Evolutionary conservation across 2,797 vertebrate genomes (phyloP), one percentile per base, ranked within the genome.

Genomic region (Clarias laeviceps): DNA sequence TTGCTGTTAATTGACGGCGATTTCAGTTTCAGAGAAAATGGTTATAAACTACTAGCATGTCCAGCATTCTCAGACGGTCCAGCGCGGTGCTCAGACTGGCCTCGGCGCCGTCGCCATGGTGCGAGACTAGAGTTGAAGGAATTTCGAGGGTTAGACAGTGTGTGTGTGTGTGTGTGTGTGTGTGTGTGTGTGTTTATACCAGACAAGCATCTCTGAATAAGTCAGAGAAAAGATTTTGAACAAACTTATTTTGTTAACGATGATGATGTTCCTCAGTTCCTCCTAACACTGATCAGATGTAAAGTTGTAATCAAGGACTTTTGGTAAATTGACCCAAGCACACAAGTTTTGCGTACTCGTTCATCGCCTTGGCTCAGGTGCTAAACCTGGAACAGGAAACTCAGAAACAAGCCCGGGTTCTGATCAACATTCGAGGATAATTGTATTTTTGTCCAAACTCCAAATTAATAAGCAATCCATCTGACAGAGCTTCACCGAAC

Each of bases 401-500:
- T 17, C 45, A 56, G 17, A 54, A 54, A 20, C 15, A 4, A 8
- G 3, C 15, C 27, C 32, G 6, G 8, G 0, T 56, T 59, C 74
- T 3, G 5, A 77, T 34, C 27, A 1, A 77, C 29, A 11, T 59
- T 34, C 12, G 20, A 1, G 3, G 9, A 59, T 32, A 77, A 59
- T 59, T 12, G 1, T 11, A 32, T 57, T 77, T 77, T 77, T 34
- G 8, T 59, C 74, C 73, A 1, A 76, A 78, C 20, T 45, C 34
- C 59, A 27, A 80, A 45, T 80, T 80, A 64, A 64, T 80, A 45
- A 80, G 34, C 34, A 9, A 29, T 84, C 34, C 22, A 37, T 78
- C n/a, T 84, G 74, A 79, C 29, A 68, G 73, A 22, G 8, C 62
- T 84, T 7, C 17, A 69, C 50, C 29, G 34, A 79, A 80, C 69